Conservation (phyloP, 2,113 vertebrate species). For the Peromyscus californicus region DNA sequence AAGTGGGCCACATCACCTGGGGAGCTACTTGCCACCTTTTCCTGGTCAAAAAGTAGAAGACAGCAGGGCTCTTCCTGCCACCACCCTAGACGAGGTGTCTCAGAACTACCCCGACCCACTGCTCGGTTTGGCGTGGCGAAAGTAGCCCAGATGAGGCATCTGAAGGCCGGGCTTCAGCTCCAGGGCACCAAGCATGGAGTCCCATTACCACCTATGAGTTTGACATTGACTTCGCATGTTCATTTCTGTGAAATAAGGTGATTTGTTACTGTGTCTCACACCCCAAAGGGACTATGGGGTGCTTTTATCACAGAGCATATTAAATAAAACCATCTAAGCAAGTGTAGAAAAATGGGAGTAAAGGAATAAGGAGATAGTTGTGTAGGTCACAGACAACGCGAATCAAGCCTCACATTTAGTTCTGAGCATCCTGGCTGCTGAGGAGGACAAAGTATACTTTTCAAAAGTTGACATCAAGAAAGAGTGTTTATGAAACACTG, state of each 20-base stretch:
- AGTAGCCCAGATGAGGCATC: background rate
- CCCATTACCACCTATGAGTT: background rate
- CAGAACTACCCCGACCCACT: background rate
- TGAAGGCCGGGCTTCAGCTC: background rate
- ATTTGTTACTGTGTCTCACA: background rate
- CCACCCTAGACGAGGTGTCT: background rate
- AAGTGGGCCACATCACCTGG: rapidly evolving
- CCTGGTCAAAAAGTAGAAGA: background rate
- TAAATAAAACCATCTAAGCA: background rate
- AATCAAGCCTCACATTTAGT: background rate
- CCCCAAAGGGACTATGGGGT: background rate
- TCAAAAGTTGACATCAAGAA: background rate
- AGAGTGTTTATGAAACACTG: background rate
- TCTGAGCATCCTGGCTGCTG: background rate
- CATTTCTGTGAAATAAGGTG: background rate
- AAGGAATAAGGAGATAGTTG: background rate
- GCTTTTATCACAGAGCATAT: background rate
- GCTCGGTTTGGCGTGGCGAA: background rate
- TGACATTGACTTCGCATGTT: background rate
- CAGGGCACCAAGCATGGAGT: background rate
- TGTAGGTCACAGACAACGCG: background rate
- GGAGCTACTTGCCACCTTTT: background rate
- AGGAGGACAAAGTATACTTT: background rate
- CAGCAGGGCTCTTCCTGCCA: background rate
- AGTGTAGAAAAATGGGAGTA: background rate